phyloP scores from a whole-genome alignment of 2,888 invertebrate species.

The Norana najaformis region DNA sequence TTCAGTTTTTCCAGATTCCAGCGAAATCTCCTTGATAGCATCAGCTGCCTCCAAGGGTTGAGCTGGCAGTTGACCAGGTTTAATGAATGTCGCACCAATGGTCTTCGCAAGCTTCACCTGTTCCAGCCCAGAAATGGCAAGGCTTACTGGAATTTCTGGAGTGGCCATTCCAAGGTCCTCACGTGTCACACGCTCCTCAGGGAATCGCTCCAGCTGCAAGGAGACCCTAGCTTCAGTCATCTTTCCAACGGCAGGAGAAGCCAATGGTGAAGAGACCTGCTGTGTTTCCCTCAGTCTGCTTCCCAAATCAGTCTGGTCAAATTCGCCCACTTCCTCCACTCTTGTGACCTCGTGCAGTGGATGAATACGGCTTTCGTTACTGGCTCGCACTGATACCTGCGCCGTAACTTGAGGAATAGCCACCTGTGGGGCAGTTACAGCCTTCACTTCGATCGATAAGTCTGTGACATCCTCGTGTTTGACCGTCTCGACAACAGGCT shows the following conservation, averaged over 20 bases:
- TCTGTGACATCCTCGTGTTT: constrained; percentile 1
- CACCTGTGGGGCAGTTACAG: not conserved
- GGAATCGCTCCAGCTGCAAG: constrained; percentile 17
- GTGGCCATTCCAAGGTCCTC: not conserved
- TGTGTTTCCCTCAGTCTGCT: not conserved
- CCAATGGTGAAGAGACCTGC: constrained; percentile 22
- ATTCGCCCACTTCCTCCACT: constrained; percentile 1
- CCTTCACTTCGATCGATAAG: not conserved
- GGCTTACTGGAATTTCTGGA: constrained; percentile 9
- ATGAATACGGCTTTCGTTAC: not conserved
- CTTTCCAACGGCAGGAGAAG: constrained; percentile 22
- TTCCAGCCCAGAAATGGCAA: not conserved
- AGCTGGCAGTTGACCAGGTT: not conserved
- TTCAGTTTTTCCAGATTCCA: constrained; percentile 27
- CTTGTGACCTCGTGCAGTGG: not conserved
- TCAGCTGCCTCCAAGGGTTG: constrained; percentile 20
- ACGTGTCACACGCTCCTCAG: constrained; percentile 16
- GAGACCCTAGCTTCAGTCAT: constrained; percentile 29
- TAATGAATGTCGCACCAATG: not conserved
- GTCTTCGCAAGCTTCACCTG: constrained; percentile 14
- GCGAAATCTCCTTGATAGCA: not conserved
- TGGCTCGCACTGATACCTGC: not conserved
- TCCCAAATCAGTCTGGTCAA: not conserved
- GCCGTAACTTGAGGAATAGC: not conserved
- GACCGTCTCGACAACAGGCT: constrained; percentile 19